Conservation (phyloP, 2,888 invertebrate genomes). For the Portevinia maculata region DNA sequence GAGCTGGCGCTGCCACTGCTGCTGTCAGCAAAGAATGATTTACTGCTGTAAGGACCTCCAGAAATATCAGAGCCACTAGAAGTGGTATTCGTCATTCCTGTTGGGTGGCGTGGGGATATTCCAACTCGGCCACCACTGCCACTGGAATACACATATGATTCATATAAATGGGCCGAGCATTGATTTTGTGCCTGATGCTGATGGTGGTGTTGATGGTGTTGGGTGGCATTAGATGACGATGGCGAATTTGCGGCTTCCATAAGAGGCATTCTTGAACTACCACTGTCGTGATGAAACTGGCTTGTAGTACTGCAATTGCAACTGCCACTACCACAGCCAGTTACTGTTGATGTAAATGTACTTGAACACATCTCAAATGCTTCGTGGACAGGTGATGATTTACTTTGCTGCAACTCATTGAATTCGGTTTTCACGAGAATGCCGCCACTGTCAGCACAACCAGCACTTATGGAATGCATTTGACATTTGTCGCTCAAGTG, state of each 20-base stretch:
- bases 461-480: slow-evolving; percentile 50
- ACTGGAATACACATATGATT: slow-evolving; percentile 67
- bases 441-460: neutral
- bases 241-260: slow-evolving; percentile 51
- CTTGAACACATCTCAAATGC: slow-evolving; percentile 67
- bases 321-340: slow-evolving; percentile 30
- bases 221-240: slow-evolving; percentile 15
- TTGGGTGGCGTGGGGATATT: slow-evolving; percentile 60
- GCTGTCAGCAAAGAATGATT: slow-evolving; percentile 73
- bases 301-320: slow-evolving; percentile 23
- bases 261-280: slow-evolving; percentile 55
- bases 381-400: slow-evolving; percentile 74
- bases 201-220: slow-evolving; percentile 37
- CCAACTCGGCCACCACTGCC: slow-evolving; percentile 57
- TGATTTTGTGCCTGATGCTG: slow-evolving; percentile 46
- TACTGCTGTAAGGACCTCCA: slow-evolving; percentile 67
- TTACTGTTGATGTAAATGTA: slow-evolving; percentile 52
- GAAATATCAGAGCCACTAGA: slow-evolving; percentile 57
- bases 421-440: slow-evolving; percentile 69
- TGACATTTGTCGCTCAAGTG: slow-evolving; percentile 65
- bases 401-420: slow-evolving; percentile 71
- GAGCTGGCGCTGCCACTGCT: slow-evolving; percentile 59
- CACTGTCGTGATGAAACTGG: slow-evolving; percentile 56
- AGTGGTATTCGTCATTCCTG: slow-evolving; percentile 54
- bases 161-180: slow-evolving; percentile 65